Evolutionary conservation across 2,113 vertebrate genomes (phyloP).

Genomic region (Gnathonemus longibarbis): DNA sequence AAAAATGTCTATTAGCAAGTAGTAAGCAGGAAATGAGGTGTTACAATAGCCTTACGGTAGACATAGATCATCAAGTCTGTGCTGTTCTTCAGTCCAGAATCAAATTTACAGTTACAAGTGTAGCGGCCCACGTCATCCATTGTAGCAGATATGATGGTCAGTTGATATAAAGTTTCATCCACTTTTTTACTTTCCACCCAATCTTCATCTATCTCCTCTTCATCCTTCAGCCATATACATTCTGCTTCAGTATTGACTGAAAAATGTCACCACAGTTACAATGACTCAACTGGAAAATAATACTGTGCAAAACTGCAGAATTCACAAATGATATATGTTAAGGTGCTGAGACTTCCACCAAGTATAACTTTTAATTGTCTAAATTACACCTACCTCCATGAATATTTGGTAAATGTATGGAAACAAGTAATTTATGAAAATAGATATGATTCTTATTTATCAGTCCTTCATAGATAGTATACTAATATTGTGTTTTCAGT

Average conservation of each 20-base stretch:
- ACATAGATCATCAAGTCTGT: slow-evolving; percentile 24
- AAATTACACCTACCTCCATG: background rate
- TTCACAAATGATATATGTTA: background rate
- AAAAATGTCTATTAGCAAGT: background rate
- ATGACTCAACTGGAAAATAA: background rate
- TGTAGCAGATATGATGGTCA: slow-evolving; percentile 35
- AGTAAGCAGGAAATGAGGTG: background rate
- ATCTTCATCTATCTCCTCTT: slow-evolving; percentile 34
- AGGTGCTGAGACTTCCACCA: background rate
- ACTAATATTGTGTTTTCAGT: background rate
- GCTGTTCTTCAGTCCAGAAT: rapidly evolving
- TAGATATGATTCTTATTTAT: background rate
- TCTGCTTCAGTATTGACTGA: slow-evolving; percentile 45
- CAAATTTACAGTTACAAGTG: slow-evolving; percentile 40
- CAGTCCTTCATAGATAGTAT: background rate
- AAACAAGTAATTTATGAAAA: background rate
- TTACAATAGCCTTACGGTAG: slow-evolving; percentile 45
- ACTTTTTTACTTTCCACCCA: slow-evolving; percentile 8
- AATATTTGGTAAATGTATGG: background rate
- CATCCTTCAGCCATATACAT: slow-evolving; percentile 47
- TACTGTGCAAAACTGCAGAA: background rate
- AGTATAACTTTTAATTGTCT: background rate
- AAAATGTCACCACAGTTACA: background rate
- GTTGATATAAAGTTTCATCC: slow-evolving; percentile 45
- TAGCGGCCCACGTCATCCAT: slow-evolving; percentile 45